phyloP scores from a whole-genome alignment of 2,888 invertebrate genomes.

The Anoplius nigerrimus region DNA sequence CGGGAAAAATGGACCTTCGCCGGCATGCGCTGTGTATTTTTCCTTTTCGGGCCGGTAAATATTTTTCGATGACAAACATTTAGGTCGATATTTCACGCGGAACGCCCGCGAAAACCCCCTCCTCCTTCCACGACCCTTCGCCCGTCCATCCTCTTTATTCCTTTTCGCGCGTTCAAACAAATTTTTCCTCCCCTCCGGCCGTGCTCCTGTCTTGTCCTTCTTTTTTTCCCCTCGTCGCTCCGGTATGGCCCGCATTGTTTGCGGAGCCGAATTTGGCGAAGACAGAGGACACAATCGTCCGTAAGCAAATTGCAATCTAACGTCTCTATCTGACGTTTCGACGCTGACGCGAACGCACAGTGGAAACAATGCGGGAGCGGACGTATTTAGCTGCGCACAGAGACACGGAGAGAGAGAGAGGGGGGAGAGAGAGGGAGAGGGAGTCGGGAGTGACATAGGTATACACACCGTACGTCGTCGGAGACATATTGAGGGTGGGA shows the following conservation, averaged over 20 bases:
- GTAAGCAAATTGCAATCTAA: conserved; percentile 4
- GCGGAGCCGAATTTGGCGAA: background rate
- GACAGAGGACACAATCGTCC: background rate
- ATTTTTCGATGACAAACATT: background rate
- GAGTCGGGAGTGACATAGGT: too few relatives aligned
- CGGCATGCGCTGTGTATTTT: too few relatives aligned
- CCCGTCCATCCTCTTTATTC: background rate
- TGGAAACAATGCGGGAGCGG: too few relatives aligned
- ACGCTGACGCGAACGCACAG: background rate
- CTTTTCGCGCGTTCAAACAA: background rate
- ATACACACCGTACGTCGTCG: background rate
- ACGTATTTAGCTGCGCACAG: too few relatives aligned
- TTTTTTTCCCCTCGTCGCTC: background rate
- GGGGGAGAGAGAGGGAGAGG: too few relatives aligned
- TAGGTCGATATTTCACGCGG: conserved; percentile 14
- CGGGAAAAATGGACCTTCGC: too few relatives aligned
- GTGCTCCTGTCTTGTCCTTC: too few relatives aligned
- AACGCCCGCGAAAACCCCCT: too few relatives aligned
- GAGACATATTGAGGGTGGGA: conserved; percentile 7
- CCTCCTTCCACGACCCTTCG: background rate
- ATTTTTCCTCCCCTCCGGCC: background rate
- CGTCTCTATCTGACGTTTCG: conserved; percentile 14
- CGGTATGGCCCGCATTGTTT: background rate
- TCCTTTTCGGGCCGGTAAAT: too few relatives aligned
- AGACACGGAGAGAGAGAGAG: too few relatives aligned